Percentiles rank a stretch among this genome's conserved stretches.
Conservation (phyloP, 2,888 invertebrate genomes). For the Calameuta idolon region DNA sequence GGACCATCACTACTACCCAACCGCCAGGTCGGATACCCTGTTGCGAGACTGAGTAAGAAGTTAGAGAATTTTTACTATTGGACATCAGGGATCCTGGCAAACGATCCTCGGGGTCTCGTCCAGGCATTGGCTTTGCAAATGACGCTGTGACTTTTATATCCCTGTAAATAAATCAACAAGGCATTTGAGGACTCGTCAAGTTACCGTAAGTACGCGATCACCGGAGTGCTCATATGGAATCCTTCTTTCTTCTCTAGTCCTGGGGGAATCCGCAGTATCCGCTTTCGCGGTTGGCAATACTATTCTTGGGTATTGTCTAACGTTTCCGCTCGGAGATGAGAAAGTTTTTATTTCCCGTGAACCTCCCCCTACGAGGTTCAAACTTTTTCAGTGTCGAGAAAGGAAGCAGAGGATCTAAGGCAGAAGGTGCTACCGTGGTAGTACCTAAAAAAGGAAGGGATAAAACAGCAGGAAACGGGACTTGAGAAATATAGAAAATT, state of each 20-base stretch:
- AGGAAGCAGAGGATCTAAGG: background rate
- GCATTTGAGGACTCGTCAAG: conserved; percentile 1
- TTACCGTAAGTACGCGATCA: background rate
- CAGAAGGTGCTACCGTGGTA: background rate
- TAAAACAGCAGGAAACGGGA: background rate
- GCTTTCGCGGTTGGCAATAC: background rate
- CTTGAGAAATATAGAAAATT: background rate
- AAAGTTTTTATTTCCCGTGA: background rate
- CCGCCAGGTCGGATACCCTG: background rate
- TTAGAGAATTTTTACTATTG: conserved; percentile 11
- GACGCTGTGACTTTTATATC: conserved; percentile 32
- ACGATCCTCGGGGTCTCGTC: conserved; percentile 20
- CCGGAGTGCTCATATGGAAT: background rate
- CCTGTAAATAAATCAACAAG: conserved; percentile 36
- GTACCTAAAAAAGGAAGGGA: background rate
- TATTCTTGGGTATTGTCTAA: background rate
- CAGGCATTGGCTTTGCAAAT: conserved; percentile 22
- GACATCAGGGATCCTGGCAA: conserved; percentile 26
- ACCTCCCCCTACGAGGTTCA: background rate
- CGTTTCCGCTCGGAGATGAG: background rate
- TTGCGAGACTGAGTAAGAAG: background rate
- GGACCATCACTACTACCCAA: background rate
- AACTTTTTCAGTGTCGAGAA: background rate
- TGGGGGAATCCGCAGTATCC: background rate
- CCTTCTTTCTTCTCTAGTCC: background rate